A percentile compares a stretch with the other conserved stretches of the same genome.
Evolutionary conservation across 2,113 vertebrate genomes (phyloP).

Genomic region (Odontesthes bonariensis): DNA sequence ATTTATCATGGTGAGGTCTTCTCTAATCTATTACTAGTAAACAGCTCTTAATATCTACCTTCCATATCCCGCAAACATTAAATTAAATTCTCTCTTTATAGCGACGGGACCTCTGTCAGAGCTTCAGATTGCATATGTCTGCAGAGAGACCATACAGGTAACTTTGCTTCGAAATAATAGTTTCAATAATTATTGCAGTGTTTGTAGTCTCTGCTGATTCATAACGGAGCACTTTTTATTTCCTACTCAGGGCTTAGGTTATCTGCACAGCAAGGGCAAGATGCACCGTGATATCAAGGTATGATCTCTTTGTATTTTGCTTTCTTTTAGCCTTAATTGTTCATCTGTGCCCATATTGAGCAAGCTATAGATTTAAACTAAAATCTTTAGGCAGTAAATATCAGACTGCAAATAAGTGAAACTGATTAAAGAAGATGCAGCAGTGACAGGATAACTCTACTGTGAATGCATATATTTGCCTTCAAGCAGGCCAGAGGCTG

Average conservation of each 20-base stretch:
- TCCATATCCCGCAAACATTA: not conserved
- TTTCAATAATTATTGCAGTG: not conserved
- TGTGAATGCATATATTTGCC: no score
- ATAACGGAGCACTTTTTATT: not conserved
- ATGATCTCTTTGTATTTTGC: slow-evolving; percentile 30
- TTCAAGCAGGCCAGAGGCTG: no score
- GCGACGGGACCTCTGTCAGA: slow-evolving; percentile 97
- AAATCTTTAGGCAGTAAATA: not conserved
- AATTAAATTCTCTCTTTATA: slow-evolving; percentile 59
- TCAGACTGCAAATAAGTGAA: not conserved
- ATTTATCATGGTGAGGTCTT: slow-evolving; percentile 90
- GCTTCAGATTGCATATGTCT: slow-evolving; percentile 94
- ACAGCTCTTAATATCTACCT: not conserved
- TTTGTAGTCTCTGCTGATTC: not conserved
- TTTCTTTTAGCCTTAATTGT: not conserved
- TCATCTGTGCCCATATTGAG: not conserved
- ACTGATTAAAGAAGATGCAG: not conserved
- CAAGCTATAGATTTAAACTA: no score
- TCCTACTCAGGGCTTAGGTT: slow-evolving; percentile 90
- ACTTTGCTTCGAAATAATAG: not conserved
- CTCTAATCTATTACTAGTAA: not conserved
- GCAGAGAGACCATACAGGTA: slow-evolving; percentile 98
- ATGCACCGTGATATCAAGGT: slow-evolving; percentile 99
- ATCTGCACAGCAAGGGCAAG: slow-evolving; percentile 96
- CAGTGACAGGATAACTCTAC: no score